These are phyloP conservation scores for Epinotia demarniana DNA, from an alignment of 2,888 invertebrate species.

Conservation along the genomic window DNA sequence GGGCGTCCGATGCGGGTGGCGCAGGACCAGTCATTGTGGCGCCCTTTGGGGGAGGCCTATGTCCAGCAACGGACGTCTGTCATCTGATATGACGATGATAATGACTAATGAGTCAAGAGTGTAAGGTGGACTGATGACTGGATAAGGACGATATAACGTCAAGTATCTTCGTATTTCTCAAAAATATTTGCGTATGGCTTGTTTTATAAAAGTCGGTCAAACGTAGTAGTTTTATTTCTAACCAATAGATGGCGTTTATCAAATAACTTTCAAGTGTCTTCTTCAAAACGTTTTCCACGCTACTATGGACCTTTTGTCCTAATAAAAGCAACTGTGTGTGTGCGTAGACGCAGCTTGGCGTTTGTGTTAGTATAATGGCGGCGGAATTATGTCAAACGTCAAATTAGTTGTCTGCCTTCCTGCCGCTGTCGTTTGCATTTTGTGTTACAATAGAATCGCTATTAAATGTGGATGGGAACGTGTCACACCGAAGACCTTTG, in stretches of 20 bases:
- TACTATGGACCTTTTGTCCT: constrained; percentile 3
- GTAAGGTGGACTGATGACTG: no score
- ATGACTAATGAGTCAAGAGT: no score
- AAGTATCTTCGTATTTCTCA: no score
- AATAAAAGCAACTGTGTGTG: constrained; percentile 1
- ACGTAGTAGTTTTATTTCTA: constrained; percentile 1
- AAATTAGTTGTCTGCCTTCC: constrained; percentile 78
- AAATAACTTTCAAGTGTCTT: neutral
- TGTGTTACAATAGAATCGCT: constrained; percentile 73
- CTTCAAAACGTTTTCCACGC: neutral
- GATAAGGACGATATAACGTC: no score
- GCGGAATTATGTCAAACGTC: constrained; percentile 78
- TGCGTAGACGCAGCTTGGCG: constrained; percentile 49
- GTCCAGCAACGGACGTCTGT: no score
- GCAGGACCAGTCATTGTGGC: no score
- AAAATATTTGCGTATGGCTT: no score
- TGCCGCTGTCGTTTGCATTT: constrained; percentile 77
- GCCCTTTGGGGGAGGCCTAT: no score
- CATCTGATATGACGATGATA: no score
- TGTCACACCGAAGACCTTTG: constrained; percentile 58
- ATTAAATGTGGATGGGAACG: constrained; percentile 60
- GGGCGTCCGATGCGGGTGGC: no score
- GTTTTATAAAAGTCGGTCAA: neutral
- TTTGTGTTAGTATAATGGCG: constrained; percentile 67
- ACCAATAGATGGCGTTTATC: constrained; percentile 33